A percentile compares a stretch with the other conserved stretches of the same genome.
Evolutionary conservation across 2,888 invertebrate genomes (phyloP).

Genomic region (Ormyrus nitidulus): DNA sequence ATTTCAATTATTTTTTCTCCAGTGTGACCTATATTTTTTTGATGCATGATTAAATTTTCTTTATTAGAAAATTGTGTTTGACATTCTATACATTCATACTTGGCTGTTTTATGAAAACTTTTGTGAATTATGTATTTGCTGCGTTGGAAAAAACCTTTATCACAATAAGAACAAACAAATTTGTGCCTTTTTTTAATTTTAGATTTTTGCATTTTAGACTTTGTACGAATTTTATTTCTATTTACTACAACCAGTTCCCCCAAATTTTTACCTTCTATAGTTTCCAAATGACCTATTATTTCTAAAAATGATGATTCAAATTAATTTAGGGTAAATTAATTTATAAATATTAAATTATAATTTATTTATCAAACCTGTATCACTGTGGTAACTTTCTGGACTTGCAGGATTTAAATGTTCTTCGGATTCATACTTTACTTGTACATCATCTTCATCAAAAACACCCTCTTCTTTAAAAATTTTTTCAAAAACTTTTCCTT

Average conservation of each 20-base stretch:
- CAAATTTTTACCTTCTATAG: slow-evolving; percentile 78
- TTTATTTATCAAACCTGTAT: slow-evolving; percentile 64
- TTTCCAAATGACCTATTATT: slow-evolving; percentile 83
- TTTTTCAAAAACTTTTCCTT: slow-evolving; percentile 86
- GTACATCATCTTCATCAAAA: slow-evolving; percentile 78
- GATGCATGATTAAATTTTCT: slow-evolving; percentile 78
- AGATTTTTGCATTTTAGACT: slow-evolving; percentile 75
- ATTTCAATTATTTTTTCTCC: slow-evolving; percentile 77
- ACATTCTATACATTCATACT: slow-evolving; percentile 80
- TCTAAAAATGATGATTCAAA: slow-evolving; percentile 66
- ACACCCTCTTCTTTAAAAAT: slow-evolving; percentile 85
- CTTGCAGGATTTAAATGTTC: slow-evolving; percentile 66
- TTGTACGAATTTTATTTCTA: slow-evolving; percentile 77
- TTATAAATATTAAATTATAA: not conserved
- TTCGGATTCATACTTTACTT: slow-evolving; percentile 65
- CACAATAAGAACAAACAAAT: slow-evolving; percentile 77
- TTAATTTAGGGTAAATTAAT: not conserved
- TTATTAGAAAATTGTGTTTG: slow-evolving; percentile 76
- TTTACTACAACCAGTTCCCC: slow-evolving; percentile 81
- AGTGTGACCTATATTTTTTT: slow-evolving; percentile 77
- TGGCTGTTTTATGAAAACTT: slow-evolving; percentile 79
- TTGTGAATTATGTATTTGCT: slow-evolving; percentile 76
- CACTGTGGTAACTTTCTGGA: slow-evolving; percentile 62
- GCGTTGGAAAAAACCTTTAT: slow-evolving; percentile 77
- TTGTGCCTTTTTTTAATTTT: slow-evolving; percentile 68